Evolutionary conservation across 1,140 invertebrate genomes (phyloP).

Genomic region (Stratiolaelaps scimitus): DNA sequence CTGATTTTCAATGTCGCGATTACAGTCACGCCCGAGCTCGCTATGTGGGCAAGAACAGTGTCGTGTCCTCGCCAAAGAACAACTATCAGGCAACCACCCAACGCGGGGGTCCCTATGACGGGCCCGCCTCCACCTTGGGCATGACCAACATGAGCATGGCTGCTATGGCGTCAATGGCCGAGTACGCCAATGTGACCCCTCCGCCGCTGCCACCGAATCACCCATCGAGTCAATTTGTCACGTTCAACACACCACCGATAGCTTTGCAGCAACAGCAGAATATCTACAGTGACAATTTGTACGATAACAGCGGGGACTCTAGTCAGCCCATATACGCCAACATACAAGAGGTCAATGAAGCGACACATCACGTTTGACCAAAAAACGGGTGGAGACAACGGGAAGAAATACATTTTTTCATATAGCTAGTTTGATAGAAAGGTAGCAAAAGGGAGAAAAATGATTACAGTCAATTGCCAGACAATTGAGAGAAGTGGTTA

Average conservation of each 20-base stretch:
- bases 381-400: not conserved
- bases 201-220: conserved; percentile 21
- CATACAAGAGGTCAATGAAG: conserved; percentile 22
- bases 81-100: conserved; percentile 24
- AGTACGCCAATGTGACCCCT: conserved; percentile 23
- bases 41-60: conserved; percentile 11
- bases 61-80: conserved; percentile 22
- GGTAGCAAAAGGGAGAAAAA: too few species aligned
- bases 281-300: conserved; percentile 23
- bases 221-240: conserved; percentile 19
- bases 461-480: not conserved
- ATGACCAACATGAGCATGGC: too few species aligned
- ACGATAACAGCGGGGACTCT: conserved; percentile 28
- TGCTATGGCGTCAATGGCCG: conserved; percentile 2
- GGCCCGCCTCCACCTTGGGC: too few species aligned
- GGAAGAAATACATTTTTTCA: too few species aligned
- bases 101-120: conserved; percentile 8
- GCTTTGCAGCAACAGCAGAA: conserved; percentile 21
- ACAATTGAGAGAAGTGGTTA: not conserved
- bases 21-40: conserved; percentile 20
- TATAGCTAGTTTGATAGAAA: too few species aligned
- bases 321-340: conserved; percentile 28
- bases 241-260: conserved; percentile 23
- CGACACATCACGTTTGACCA: conserved; percentile 13
- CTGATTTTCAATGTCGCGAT: not conserved